phyloP scores from a whole-genome alignment of 2,888 invertebrate genomes.

The Pocota personata region DNA sequence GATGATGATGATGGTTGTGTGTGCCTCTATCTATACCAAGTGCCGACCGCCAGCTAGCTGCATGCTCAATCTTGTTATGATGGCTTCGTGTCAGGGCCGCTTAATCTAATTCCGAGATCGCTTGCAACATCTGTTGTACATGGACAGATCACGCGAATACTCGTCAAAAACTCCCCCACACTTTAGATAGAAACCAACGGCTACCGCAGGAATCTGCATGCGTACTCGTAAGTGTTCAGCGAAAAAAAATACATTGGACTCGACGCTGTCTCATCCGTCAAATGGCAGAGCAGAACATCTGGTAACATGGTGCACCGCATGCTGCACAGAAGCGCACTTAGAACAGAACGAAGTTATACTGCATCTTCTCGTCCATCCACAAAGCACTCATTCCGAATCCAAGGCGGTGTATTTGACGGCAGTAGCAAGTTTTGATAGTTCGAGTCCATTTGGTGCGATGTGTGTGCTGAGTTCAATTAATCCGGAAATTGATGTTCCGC shows the following conservation, averaged over 20 bases:
- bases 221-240: constrained; percentile 34
- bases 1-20: neutral
- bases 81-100: constrained; percentile 42
- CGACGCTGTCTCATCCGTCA: constrained; percentile 45
- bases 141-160: constrained; percentile 50
- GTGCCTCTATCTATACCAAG: neutral
- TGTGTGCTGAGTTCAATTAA: constrained; percentile 72
- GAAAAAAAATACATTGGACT: constrained; percentile 24
- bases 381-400: constrained; percentile 20
- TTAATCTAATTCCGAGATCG: constrained; percentile 48
- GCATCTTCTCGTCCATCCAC: constrained; percentile 13
- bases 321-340: constrained; percentile 52
- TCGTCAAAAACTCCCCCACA: constrained; percentile 36
- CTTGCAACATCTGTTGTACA: constrained; percentile 51
- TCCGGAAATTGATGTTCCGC: constrained; percentile 72
- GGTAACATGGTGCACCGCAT: constrained; percentile 47
- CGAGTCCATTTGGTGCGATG: constrained; percentile 71
- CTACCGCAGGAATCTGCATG: constrained; percentile 41
- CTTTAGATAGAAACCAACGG: neutral
- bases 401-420: neutral
- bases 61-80: constrained; percentile 48
- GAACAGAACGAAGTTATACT: constrained; percentile 16
- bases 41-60: neutral
- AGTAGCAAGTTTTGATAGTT: constrained; percentile 46
- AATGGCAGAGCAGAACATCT: constrained; percentile 60